Conservation (phyloP, 2,113 vertebrate species). For the Saguinus imperator region DNA sequence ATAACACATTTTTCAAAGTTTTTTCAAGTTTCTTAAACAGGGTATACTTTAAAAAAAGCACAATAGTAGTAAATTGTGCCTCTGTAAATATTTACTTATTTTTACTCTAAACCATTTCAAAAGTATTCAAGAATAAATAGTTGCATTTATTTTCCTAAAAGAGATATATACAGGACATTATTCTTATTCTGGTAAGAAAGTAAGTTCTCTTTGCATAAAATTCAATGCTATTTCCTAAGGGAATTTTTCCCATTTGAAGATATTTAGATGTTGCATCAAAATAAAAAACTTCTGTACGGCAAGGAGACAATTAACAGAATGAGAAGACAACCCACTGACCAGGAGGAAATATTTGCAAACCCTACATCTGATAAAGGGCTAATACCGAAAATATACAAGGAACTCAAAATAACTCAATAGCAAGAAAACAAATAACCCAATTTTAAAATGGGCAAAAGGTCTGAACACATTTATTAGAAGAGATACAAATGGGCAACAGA, state of each 20-base stretch:
- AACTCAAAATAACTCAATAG: not conserved
- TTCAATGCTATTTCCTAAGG: not conserved
- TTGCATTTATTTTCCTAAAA: not conserved
- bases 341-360: not conserved
- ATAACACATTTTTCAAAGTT: not conserved
- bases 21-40: not conserved
- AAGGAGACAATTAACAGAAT: not conserved
- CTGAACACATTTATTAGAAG: not conserved
- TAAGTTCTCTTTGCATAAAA: not conserved
- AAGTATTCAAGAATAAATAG: not conserved
- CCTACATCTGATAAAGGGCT: not conserved
- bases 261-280: not conserved
- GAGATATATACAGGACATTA: not conserved
- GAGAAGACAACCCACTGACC: not conserved
- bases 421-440: not conserved
- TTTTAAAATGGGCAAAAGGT: not conserved
- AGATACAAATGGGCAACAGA: not conserved
- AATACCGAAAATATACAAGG: not conserved
- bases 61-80: not conserved
- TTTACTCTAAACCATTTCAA: not conserved
- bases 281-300: not conserved
- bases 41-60: not conserved
- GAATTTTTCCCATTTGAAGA: slow-evolving; percentile 14
- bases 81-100: not conserved
- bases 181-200: not conserved